phyloP scores from a whole-genome alignment of 2,797 vertebrate species.

The Micropoecilia bifurca region DNA sequence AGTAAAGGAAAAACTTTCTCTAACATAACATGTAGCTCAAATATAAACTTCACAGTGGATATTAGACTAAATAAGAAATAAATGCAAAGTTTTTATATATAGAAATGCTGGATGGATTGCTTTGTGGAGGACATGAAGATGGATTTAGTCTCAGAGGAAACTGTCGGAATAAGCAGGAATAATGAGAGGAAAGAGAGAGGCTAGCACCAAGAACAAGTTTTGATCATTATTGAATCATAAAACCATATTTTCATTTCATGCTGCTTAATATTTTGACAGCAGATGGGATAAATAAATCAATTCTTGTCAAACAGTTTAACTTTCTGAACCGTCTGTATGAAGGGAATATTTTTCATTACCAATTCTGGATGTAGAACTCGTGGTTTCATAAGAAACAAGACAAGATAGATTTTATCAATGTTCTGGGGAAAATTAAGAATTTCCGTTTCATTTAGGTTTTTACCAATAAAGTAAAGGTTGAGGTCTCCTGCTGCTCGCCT shows the following conservation, averaged over 20 bases:
- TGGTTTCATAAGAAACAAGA: background rate
- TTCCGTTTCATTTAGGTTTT: background rate
- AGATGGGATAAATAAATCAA: background rate
- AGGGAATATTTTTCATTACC: background rate
- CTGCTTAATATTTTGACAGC: background rate
- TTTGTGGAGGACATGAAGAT: too few relatives aligned
- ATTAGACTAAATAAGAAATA: too few relatives aligned
- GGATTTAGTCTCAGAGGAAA: too few relatives aligned
- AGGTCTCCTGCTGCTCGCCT: conserved; percentile 29
- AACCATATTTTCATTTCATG: background rate
- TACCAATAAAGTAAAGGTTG: conserved; percentile 2
- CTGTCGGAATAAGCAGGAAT: too few relatives aligned
- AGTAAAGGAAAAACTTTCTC: too few relatives aligned
- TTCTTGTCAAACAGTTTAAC: background rate
- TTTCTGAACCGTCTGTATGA: background rate
- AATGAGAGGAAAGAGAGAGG: too few relatives aligned
- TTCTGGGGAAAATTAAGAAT: background rate
- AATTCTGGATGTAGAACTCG: background rate
- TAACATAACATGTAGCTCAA: too few relatives aligned
- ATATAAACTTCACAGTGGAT: too few relatives aligned
- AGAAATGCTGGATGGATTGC: too few relatives aligned
- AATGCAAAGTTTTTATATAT: too few relatives aligned
- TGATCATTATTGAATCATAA: background rate
- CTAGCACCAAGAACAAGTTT: too few relatives aligned
- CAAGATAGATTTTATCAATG: background rate